Evolutionary conservation across 2,113 vertebrate genomes (phyloP).

Genomic region (Bolborhynchus lineola): DNA sequence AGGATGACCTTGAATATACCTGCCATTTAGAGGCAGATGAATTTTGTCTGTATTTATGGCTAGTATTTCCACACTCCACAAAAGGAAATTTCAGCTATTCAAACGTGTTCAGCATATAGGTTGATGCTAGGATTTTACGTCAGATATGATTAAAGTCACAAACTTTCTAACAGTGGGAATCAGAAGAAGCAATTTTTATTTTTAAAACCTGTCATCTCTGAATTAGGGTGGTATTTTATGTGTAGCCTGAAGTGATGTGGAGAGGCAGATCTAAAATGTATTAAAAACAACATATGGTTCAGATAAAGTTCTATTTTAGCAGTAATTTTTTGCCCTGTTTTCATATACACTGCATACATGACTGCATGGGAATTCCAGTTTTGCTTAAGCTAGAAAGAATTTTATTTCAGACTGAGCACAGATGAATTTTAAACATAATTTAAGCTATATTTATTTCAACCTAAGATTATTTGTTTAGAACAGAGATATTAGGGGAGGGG

Average conservation of each 20-base stretch:
- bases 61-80: neutral
- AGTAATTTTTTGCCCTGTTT: neutral
- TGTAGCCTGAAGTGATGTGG: neutral
- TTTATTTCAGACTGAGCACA: neutral
- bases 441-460: neutral
- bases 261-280: neutral
- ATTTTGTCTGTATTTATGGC: neutral
- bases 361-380: neutral
- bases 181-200: neutral
- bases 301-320: neutral
- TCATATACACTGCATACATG: rapidly evolving
- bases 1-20: neutral
- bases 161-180: neutral
- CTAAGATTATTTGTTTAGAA: neutral
- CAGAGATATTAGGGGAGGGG: neutral
- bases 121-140: neutral
- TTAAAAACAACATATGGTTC: rapidly evolving
- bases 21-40: neutral
- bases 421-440: neutral
- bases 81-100: neutral
- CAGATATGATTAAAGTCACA: neutral
- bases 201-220: neutral
- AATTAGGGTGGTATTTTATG: neutral
- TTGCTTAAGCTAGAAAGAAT: neutral
- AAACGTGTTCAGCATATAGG: rapidly evolving